Evolutionary conservation across 1,140 invertebrate genomes (phyloP).

Genomic region (Caenorhabditis briggsae): DNA sequence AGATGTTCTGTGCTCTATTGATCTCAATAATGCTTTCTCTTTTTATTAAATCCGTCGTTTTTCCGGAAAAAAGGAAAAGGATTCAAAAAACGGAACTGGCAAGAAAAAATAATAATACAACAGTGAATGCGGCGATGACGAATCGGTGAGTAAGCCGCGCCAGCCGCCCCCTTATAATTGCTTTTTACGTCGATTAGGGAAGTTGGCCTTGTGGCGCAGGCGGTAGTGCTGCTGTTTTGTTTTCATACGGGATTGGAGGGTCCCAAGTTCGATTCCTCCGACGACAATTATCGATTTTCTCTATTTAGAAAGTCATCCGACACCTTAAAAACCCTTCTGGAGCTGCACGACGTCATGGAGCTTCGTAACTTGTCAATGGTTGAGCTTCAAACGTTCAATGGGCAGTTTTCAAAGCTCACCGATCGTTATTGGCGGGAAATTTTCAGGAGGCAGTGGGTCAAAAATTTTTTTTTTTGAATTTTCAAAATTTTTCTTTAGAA

Average conservation of each 20-base stretch:
- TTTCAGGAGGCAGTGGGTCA: slow-evolving; percentile 42
- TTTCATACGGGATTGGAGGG: too few species aligned
- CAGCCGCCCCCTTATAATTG: too few species aligned
- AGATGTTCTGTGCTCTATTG: neutral
- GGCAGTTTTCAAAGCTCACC: slow-evolving; percentile 34
- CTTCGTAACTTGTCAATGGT: slow-evolving; percentile 37
- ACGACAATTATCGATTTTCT: neutral
- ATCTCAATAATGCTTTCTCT: slow-evolving; percentile 14
- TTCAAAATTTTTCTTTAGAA: neutral
- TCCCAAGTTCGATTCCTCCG: neutral
- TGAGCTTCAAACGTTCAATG: slow-evolving; percentile 32
- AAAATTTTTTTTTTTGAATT: neutral
- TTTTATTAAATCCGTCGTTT: neutral
- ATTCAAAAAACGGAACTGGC: neutral
- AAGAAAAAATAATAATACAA: neutral
- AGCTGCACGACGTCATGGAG: slow-evolving; percentile 40
- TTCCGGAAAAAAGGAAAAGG: slow-evolving; percentile 13
- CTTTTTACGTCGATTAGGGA: too few species aligned
- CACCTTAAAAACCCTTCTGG: neutral
- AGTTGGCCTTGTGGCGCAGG: too few species aligned
- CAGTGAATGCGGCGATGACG: too few species aligned
- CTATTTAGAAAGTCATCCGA: slow-evolving; percentile 11
- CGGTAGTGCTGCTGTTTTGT: too few species aligned
- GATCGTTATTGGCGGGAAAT: slow-evolving; percentile 57
- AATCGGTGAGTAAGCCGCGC: neutral